Evolutionary conservation across 1,140 invertebrate species (phyloP).

Genomic region (Orchestia grillus): DNA sequence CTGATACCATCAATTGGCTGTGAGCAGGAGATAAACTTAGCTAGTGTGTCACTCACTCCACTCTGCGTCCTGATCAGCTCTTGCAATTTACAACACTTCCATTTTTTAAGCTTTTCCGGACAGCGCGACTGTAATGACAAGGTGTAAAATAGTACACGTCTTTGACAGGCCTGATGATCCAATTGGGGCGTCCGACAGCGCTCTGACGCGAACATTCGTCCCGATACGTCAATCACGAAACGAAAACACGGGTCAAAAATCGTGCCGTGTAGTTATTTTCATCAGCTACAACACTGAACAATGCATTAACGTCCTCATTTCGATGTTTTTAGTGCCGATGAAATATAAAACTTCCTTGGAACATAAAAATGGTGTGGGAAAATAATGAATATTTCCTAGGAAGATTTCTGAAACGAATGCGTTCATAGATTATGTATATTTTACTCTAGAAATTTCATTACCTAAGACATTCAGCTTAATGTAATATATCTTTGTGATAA

Average conservation of each 20-base stretch:
- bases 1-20: slow-evolving; percentile 33
- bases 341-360: neutral
- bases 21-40: slow-evolving; percentile 29
- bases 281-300: neutral
- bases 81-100: neutral
- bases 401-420: too few relatives aligned
- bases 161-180: slow-evolving; percentile 39
- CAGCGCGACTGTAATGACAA: slow-evolving; percentile 21
- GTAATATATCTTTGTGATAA: too few relatives aligned
- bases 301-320: neutral
- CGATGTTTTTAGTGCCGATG: neutral
- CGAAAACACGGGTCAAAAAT: neutral
- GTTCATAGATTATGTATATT: too few relatives aligned
- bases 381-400: neutral
- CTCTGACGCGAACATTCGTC: neutral
- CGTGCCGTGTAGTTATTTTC: neutral
- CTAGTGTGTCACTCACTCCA: slow-evolving; percentile 26
- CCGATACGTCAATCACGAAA: neutral
- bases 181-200: slow-evolving; percentile 6
- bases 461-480: too few relatives aligned
- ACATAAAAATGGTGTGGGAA: neutral
- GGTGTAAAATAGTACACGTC: slow-evolving; percentile 53
- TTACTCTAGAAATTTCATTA: too few relatives aligned
- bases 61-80: neutral
- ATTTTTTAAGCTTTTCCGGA: slow-evolving; percentile 22